Evolutionary conservation across 1,140 invertebrate species (phyloP).

Genomic region (Brachionus angularis): DNA sequence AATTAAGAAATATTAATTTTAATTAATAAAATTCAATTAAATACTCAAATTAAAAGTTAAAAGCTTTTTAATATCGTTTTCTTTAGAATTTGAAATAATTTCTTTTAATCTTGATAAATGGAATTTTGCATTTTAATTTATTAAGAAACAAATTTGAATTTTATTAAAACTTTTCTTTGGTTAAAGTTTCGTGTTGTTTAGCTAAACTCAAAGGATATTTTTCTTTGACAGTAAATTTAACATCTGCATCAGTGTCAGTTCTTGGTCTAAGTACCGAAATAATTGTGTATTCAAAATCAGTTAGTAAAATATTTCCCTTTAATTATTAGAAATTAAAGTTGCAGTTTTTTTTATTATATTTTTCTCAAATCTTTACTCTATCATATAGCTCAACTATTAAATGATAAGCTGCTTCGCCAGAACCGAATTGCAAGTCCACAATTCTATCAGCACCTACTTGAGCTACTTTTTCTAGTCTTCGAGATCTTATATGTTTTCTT

Average conservation of each 20-base stretch:
- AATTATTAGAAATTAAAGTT: no score
- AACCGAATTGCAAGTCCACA: slow-evolving; percentile 60
- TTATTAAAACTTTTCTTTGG: slow-evolving; percentile 50
- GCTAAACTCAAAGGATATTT: slow-evolving; percentile 78
- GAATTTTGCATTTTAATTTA: not conserved
- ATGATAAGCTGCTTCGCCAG: slow-evolving; percentile 87
- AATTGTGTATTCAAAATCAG: slow-evolving; percentile 84
- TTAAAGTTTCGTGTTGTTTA: slow-evolving; percentile 62
- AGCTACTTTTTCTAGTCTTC: slow-evolving; percentile 75
- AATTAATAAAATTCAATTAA: no score
- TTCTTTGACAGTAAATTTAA: slow-evolving; percentile 83
- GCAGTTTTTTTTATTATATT: no score
- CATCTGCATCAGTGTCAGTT: slow-evolving; percentile 79
- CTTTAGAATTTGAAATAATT: slow-evolving; percentile 66
- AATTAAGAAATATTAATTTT: no score
- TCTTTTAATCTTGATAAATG: slow-evolving; percentile 58
- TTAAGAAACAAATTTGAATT: slow-evolving; percentile 47
- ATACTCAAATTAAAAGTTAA: slow-evolving; percentile 74
- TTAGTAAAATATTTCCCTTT: slow-evolving; percentile 85
- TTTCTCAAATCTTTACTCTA: slow-evolving; percentile 61
- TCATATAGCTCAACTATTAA: slow-evolving; percentile 94
- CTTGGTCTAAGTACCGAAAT: slow-evolving; percentile 87
- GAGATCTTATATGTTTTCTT: slow-evolving; percentile 93
- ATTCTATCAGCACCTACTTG: slow-evolving; percentile 75
- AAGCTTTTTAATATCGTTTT: slow-evolving; percentile 75